Percentiles rank a stretch among this genome's conserved stretches.
Conservation (phyloP, 2,797 vertebrate genomes). For the Hapalemur alaotrensis region DNA sequence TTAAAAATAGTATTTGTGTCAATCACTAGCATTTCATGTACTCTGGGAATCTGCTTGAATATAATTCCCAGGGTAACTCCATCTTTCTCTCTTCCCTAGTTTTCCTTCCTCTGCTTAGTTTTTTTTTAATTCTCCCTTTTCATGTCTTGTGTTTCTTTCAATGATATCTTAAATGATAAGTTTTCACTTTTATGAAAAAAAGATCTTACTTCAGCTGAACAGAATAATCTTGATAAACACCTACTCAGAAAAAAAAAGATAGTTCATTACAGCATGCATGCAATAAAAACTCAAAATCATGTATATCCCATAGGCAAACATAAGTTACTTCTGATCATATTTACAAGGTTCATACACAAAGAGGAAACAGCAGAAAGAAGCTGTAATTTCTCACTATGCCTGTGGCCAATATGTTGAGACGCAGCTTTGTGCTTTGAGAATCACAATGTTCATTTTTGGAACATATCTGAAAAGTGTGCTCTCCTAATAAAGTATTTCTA, state of each 20-base stretch:
- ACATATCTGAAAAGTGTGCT: not conserved
- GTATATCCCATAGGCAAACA: not conserved
- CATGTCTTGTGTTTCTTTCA: not conserved
- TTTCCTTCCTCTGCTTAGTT: not conserved
- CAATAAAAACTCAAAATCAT: not conserved
- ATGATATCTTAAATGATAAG: not conserved
- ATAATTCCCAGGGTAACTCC: not conserved
- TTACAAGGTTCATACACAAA: not conserved
- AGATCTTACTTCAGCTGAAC: not conserved
- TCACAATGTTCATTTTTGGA: slow-evolving; percentile 50
- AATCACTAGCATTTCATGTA: not conserved
- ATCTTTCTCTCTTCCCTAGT: not conserved
- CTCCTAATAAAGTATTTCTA: slow-evolving; percentile 35
- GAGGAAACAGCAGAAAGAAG: not conserved
- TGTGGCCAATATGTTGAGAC: not conserved
- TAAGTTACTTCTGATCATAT: not conserved
- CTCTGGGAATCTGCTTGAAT: not conserved
- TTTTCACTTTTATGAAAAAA: not conserved
- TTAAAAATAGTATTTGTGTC: not conserved
- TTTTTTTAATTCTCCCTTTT: not conserved
- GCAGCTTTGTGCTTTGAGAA: not conserved
- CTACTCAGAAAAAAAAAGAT: not conserved
- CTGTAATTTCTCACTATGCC: fast-evolving
- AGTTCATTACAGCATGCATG: not conserved
- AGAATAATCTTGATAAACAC: not conserved